Evolutionary conservation across 92 coral and sea anemone species (phyloP).

Genomic region (Umimayanthus kanabou): DNA sequence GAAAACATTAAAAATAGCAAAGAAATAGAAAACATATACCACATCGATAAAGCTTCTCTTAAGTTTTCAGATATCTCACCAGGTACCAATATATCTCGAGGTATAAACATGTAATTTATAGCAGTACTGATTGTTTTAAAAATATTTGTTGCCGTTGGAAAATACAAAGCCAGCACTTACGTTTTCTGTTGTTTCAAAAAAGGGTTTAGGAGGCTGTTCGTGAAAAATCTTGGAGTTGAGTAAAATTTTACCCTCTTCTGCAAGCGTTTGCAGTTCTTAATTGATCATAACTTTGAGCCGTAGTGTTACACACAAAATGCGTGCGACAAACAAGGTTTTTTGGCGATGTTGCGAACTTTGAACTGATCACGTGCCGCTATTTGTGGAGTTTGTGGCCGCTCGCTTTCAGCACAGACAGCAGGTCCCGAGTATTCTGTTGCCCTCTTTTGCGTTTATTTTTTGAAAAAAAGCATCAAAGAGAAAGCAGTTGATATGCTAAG

Average conservation of each 20-base stretch:
- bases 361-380: neutral
- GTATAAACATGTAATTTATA: neutral
- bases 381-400: neutral
- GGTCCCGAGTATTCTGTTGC: neutral
- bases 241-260: neutral
- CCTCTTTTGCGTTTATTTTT: neutral
- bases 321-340: neutral
- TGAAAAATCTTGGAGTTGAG: neutral
- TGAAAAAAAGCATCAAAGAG: neutral
- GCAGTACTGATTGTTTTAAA: neutral
- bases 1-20: too few relatives aligned
- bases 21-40: too few relatives aligned
- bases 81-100: too few relatives aligned
- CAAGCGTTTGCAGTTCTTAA: neutral
- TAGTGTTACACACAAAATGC: neutral
- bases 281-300: neutral
- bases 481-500: neutral
- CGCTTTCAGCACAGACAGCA: neutral
- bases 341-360: neutral
- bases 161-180: neutral
- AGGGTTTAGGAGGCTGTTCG: neutral
- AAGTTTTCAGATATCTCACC: too few relatives aligned
- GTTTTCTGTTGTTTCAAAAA: constrained; percentile 5
- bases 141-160: neutral
- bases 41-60: too few relatives aligned